Evolutionary conservation across 2,888 invertebrate species (phyloP), one percentile per base, ranked within the genome.

Genomic region (Cartodere bifasciata): DNA sequence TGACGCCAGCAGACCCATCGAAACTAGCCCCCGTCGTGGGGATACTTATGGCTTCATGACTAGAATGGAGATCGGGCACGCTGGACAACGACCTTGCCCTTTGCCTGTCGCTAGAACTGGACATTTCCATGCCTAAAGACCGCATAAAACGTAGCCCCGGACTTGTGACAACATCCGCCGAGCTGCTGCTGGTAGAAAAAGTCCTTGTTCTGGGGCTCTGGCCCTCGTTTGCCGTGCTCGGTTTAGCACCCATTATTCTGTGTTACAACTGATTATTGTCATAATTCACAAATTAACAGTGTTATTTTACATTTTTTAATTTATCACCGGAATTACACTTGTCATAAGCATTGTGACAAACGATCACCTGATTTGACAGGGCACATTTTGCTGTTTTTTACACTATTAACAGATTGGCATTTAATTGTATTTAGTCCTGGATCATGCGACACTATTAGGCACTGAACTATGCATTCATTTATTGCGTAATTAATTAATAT

Each of bases 31-130:
- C 55, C 47, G 72, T 71, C n/a, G 72, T 65, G 29, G 75, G 71
- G 49, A 72, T 71, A 30, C 69, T 67, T 34, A 71, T 68, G 26
- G 68, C 68, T 52, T 76, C 75, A 33, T 52, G 54, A 40, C 56
- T 55, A 26, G 58, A 52, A 43, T 61, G 67, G 43, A 83, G 64
- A 54, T 84, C 85, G 10, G 85, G 85, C 42, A 86, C 85, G 34
- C 84, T 84, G 32, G 84, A 84, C 44, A 86, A 60, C 17, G 84
- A 84, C 39, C 85, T 69, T 28, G 86, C 85, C 43, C 87, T 68
- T 61, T 86, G 85, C 43, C 86, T 66, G 55, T 84, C 84, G 51
- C 70, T 78, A 28, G 80, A 68, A 51, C 70, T 78, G 28, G 80
- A 68, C 58, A 78, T 70, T 52, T 78, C 75, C 46, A 80, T 74